A percentile compares a stretch with the other conserved stretches of the same genome.
Evolutionary conservation across 1,140 invertebrate genomes (phyloP).

Genomic region (Procambarus clarkii): DNA sequence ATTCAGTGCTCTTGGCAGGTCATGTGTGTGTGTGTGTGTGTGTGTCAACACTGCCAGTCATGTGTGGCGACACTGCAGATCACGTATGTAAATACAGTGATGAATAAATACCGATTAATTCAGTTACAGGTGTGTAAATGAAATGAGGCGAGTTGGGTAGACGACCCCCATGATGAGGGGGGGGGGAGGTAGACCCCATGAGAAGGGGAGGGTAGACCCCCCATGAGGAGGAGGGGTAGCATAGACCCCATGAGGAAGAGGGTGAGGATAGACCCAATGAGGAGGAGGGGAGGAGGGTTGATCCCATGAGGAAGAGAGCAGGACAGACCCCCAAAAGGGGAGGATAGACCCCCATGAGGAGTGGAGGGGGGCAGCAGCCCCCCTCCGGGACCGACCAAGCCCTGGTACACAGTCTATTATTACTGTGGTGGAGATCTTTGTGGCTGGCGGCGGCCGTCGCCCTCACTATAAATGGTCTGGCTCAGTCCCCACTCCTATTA

Average conservation of each 20-base stretch:
- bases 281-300: not conserved
- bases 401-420: not conserved
- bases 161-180: too few species aligned
- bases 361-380: not conserved
- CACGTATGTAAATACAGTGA: not conserved
- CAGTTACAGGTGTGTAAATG: not conserved
- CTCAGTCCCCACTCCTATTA: too few species aligned
- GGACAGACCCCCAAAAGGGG: too few species aligned
- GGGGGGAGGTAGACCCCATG: too few species aligned
- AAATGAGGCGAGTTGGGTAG: not conserved
- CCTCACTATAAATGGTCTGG: conserved; percentile 11
- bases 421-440: not conserved
- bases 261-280: not conserved
- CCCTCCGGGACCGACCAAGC: not conserved
- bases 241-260: not conserved
- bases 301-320: not conserved
- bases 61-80: not conserved
- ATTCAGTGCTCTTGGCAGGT: not conserved
- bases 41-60: not conserved
- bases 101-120: not conserved
- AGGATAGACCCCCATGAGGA: too few species aligned
- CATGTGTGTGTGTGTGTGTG: not conserved
- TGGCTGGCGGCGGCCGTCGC: not conserved
- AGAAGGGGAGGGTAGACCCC: too few species aligned
- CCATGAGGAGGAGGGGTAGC: not conserved